These are phyloP conservation scores for Agapornis canus DNA, from an alignment of 2,797 vertebrate species.

Conservation along the genomic window DNA sequence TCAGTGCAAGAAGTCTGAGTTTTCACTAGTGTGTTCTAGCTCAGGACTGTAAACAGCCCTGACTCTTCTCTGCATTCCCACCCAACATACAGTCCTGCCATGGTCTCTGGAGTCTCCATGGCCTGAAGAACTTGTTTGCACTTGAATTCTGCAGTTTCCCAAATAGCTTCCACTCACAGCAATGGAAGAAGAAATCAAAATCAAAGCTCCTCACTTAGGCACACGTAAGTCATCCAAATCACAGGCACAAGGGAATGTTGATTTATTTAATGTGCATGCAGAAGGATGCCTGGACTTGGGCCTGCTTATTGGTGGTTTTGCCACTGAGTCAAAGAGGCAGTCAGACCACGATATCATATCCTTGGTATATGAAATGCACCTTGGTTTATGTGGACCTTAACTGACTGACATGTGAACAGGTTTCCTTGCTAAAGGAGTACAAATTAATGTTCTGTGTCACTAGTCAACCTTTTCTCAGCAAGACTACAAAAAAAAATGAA, in stretches of 20 bases:
- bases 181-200: background rate
- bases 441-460: background rate
- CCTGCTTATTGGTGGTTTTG: background rate
- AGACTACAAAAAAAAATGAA: background rate
- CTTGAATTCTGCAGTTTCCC: background rate
- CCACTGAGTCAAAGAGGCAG: background rate
- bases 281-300: background rate
- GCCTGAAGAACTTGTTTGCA: background rate
- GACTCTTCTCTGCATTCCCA: background rate
- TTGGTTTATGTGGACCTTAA: background rate
- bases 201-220: background rate
- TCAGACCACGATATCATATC: background rate
- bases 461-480: background rate
- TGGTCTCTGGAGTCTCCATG: background rate
- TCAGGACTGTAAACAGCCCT: background rate
- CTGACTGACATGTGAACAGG: background rate
- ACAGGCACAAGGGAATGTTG: background rate
- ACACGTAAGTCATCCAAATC: background rate
- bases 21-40: accelerated
- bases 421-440: background rate
- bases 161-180: background rate
- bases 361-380: accelerated
- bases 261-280: background rate
- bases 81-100: background rate
- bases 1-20: background rate